These are phyloP conservation scores for Brachyistius frenatus DNA, from an alignment of 2,113 vertebrate species.

Conservation along the genomic window DNA sequence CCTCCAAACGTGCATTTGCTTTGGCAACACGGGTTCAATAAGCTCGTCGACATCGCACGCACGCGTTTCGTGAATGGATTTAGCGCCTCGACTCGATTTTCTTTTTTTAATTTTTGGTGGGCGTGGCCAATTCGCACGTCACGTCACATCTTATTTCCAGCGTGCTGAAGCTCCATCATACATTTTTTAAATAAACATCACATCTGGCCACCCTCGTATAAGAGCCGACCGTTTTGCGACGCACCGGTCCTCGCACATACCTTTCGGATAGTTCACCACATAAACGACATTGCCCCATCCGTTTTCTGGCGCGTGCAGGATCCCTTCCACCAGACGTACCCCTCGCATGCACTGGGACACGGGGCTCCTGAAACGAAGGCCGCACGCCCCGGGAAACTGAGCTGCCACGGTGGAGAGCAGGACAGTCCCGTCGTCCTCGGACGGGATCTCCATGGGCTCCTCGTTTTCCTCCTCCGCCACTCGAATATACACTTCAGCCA, in stretches of 20 bases:
- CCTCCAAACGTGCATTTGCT: not conserved
- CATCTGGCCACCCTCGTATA: not conserved
- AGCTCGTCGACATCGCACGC: not conserved
- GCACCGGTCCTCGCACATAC: constrained; percentile 68
- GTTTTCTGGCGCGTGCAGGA: constrained; percentile 93
- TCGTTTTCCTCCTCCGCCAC: constrained; percentile 99
- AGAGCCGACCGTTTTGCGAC: no score
- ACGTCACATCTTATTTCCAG: constrained; percentile 33
- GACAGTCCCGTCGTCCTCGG: constrained; percentile 97
- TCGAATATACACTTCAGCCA: constrained; percentile 94
- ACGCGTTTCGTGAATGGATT: constrained; percentile 9
- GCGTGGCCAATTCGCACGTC: constrained; percentile 21
- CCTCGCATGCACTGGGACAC: constrained; percentile 98
- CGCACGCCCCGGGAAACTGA: constrained; percentile 97
- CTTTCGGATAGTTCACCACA: constrained; percentile 98
- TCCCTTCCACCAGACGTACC: constrained; percentile 94
- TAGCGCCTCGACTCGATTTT: not conserved
- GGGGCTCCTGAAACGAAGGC: constrained; percentile 94
- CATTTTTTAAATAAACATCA: constrained; percentile 53
- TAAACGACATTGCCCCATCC: constrained; percentile 97
- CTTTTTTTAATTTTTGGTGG: not conserved
- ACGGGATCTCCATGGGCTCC: constrained; percentile 98
- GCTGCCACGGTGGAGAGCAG: constrained; percentile 95
- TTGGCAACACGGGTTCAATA: not conserved
- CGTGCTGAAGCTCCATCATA: constrained; percentile 5